Evolutionary conservation across 2,888 invertebrate species (phyloP), one percentile per base, ranked within the genome.

Genomic region (Megaustenia siamemsis): DNA sequence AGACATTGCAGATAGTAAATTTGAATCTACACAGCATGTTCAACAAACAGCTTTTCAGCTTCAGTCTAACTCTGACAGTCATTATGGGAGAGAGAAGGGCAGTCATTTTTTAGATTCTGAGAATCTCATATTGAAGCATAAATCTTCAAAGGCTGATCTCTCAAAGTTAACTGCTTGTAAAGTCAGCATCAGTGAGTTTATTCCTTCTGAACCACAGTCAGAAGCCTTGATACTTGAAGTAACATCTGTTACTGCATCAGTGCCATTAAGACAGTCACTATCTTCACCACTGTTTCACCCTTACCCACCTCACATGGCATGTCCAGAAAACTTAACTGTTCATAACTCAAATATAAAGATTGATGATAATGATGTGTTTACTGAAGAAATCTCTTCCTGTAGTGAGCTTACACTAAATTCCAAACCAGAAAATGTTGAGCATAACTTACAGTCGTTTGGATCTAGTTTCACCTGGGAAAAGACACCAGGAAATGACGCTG

Each of bases 361-460:
- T 5, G 56, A 81, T 24, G 81, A 71, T n/a, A 60, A 81, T 40
- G 71, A 40, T 53, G 81, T 71, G n/a, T 69, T 81, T 35, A 71
- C 38, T n/a, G n/a, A n/a, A 38, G 56, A 40, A 0, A 28, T 32
- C 24, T 28, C 71, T 38, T 32, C 66, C 43, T 10, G 15, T 12
- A n/a, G 6, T 28, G 43, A 66, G 45, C 12, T 12, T 63, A n/a
- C n/a, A 32, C 73, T 49, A n/a, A 45, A 4, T 28, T 38, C 43
- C 66, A 69, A 35, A 12, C 2, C n/a, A 43, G 28, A 35, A 35
- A 49, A 75, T 15, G 1, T 28, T n/a, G 43, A 38, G n/a, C 15
- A 40, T 45, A 63, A 28, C n/a, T 43, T 49, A 73, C 40, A 75
- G 18, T n/a, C 43, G 35, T 28, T 28, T 73, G 82, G 71, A 18